Evolutionary conservation across 2,113 vertebrate species (phyloP), one percentile per base, ranked within the genome.

Genomic region (Pogonocichla stellata): DNA sequence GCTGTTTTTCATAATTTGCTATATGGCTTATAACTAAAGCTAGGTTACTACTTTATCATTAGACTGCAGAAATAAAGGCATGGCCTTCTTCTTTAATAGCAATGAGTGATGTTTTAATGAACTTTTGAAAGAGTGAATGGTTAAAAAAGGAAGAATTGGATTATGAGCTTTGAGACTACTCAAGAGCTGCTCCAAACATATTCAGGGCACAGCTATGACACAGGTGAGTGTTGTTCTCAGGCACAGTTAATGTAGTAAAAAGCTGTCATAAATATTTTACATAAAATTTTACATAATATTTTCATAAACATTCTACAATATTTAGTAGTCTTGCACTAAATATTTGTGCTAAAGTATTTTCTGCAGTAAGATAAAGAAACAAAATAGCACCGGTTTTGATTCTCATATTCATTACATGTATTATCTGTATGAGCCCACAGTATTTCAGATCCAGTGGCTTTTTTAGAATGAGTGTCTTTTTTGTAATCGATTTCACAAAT

Each of bases 211-310:
- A 31, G 12, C 5, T 64, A 7, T 17, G 36, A 22, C 2, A 14
- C 33, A 26, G 28, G 47, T 20, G 7, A 18, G 9, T 50, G 10
- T 24, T 0, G 0, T 18, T 79, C 29, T 25, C 74, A 36, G 25
- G 23, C 6, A n/a, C 4, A 19, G 19, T 23, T 60, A 26, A 34
- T 4, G 10, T 18, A 33, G 8, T 28, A 45, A 33, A 48, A 29
- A 20, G 4, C 28, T 62, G 70, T 51, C 14, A n/a, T 18, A 40
- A 56, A 48, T 51, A 25, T 53, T 86, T 82, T 36, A 48, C 47
- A 48, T 48, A 24, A 48, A 24, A 24, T 24, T 48, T 24, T 48
- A 48, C 11, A 48, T 23, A 48, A 48, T 48, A 48, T 48, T 48
- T 48, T 48, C 47, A 48, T 48, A 48, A 24, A 48, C 23, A 48